These are phyloP conservation scores for Poeciliopsis prolifica DNA, from an alignment of 2,113 vertebrate genomes.

Conservation along the genomic window DNA sequence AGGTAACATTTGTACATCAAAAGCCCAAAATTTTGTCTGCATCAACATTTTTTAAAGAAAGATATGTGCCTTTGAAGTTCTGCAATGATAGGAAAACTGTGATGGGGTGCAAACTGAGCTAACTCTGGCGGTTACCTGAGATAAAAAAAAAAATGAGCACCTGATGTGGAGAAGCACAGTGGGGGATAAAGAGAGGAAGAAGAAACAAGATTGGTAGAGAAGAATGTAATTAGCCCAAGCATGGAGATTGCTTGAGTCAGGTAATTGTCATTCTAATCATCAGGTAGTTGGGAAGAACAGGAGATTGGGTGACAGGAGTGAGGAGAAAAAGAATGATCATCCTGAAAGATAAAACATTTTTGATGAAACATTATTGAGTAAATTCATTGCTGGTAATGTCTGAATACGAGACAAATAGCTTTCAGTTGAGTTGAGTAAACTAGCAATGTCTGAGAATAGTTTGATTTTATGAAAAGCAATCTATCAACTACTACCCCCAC, in stretches of 20 bases:
- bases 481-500: no score
- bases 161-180: constrained; percentile 33
- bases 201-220: constrained; percentile 32
- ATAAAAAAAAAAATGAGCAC: constrained; percentile 44
- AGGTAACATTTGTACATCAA: no score
- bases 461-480: no score
- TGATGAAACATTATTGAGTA: no score
- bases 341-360: no score
- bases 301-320: constrained; percentile 26
- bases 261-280: constrained; percentile 74
- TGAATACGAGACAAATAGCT: no score
- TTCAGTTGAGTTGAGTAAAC: no score
- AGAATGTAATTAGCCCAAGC: constrained; percentile 70
- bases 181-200: constrained; percentile 19
- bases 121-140: constrained; percentile 18
- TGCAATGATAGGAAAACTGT: constrained; percentile 25
- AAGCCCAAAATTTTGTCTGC: no score
- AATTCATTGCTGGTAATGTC: no score
- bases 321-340: background rate
- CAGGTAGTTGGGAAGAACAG: constrained; percentile 54
- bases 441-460: no score
- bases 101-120: constrained; percentile 15
- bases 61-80: constrained; percentile 17
- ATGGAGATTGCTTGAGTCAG: constrained; percentile 53
- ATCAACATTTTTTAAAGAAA: no score